A percentile compares a stretch with the other conserved stretches of the same genome.
Evolutionary conservation across 2,888 invertebrate species (phyloP).

Genomic region (Blastobasis lacticolella): DNA sequence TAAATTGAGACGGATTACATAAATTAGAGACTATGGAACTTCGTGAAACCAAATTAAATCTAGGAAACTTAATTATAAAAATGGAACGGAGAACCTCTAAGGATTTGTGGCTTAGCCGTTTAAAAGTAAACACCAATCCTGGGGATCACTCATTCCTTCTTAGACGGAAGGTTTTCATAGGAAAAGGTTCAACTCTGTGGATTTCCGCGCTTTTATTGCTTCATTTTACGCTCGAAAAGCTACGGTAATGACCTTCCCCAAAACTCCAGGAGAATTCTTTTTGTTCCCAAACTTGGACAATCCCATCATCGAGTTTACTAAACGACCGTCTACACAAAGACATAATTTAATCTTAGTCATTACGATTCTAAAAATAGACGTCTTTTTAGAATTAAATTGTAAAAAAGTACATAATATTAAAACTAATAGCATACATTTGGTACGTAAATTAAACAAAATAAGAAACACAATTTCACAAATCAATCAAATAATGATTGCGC

Average conservation of each 20-base stretch:
- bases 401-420: too few relatives aligned
- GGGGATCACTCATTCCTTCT: constrained; percentile 20
- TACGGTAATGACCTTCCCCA: constrained; percentile 27
- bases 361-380: too few relatives aligned
- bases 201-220: constrained; percentile 20
- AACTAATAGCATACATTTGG: too few relatives aligned
- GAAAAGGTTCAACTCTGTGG: neutral
- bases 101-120: constrained; percentile 8
- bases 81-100: constrained; percentile 8
- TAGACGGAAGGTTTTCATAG: constrained; percentile 1
- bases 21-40: too few relatives aligned
- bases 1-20: too few relatives aligned
- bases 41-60: neutral
- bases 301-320: too few relatives aligned
- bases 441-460: too few relatives aligned
- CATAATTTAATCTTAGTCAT: too few relatives aligned
- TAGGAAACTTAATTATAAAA: neutral
- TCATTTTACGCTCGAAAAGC: constrained; percentile 29
- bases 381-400: too few relatives aligned
- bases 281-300: constrained; percentile 8
- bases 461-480: too few relatives aligned
- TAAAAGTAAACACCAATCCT: constrained; percentile 28
- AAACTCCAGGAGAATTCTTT: constrained; percentile 23
- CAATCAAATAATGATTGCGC: too few relatives aligned
- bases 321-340: too few relatives aligned